These are phyloP conservation scores for Gobio occitaniae DNA, from an alignment of 2,797 vertebrate species.

Conservation along the genomic window DNA sequence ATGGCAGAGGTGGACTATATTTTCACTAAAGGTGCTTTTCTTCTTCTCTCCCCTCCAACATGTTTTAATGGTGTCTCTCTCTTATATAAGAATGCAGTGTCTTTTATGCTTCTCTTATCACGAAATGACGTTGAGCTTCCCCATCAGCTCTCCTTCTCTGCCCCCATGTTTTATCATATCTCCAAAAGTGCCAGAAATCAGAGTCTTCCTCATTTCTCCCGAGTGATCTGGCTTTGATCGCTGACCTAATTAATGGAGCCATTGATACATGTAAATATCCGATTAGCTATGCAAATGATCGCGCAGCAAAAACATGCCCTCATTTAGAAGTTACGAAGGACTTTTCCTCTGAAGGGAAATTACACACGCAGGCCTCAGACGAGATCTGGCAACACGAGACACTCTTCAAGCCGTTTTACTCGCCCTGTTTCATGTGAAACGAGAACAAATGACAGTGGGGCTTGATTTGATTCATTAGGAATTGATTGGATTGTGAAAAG, in stretches of 20 bases:
- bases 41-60: constrained; percentile 49
- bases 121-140: constrained; percentile 66
- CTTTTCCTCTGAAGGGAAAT: constrained; percentile 53
- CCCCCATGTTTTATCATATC: constrained; percentile 64
- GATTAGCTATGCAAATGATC: constrained; percentile 77
- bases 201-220: constrained; percentile 49
- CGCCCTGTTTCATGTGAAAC: background rate
- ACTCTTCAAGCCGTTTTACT: background rate
- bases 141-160: constrained; percentile 24
- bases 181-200: constrained; percentile 63
- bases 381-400: constrained; percentile 66
- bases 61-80: constrained; percentile 78
- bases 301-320: constrained; percentile 62
- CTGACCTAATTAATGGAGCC: constrained; percentile 81
- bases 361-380: constrained; percentile 69
- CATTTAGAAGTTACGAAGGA: constrained; percentile 71
- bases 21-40: constrained; percentile 28
- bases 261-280: constrained; percentile 81
- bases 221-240: constrained; percentile 76
- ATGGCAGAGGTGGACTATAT: constrained; percentile 56
- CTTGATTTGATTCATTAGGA: constrained; percentile 4
- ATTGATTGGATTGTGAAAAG: background rate
- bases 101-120: constrained; percentile 74
- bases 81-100: constrained; percentile 82
- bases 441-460: background rate